These are phyloP conservation scores for Molanna angustata DNA, from an alignment of 2,888 invertebrate species.

Conservation along the genomic window DNA sequence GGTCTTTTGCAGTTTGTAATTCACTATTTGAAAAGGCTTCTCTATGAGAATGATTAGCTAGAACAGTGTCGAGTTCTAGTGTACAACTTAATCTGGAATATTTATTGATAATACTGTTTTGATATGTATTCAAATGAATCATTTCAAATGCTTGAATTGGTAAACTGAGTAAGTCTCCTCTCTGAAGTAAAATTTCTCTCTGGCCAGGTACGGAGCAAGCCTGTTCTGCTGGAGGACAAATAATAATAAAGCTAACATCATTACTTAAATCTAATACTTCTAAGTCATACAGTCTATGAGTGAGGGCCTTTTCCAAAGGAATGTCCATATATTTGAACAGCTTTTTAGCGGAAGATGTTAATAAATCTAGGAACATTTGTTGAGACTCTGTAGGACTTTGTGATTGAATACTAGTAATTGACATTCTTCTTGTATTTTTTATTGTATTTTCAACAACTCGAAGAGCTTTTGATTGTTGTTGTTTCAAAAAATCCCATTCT, in stretches of 20 bases:
- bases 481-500: constrained; percentile 91
- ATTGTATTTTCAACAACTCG: constrained; percentile 41
- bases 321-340: constrained; percentile 82
- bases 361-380: constrained; percentile 73
- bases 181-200: constrained; percentile 78
- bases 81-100: constrained; percentile 93
- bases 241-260: constrained; percentile 88
- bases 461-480: constrained; percentile 49
- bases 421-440: constrained; percentile 44
- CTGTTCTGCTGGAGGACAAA: constrained; percentile 89
- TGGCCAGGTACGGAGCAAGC: constrained; percentile 90
- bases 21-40: constrained; percentile 94
- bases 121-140: constrained; percentile 95
- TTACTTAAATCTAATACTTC: constrained; percentile 91
- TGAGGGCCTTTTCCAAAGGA: constrained; percentile 62
- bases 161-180: constrained; percentile 81
- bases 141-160: constrained; percentile 93
- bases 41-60: constrained; percentile 89
- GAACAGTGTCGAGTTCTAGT: constrained; percentile 85
- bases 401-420: constrained; percentile 41
- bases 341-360: constrained; percentile 70
- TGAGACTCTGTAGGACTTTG: constrained; percentile 70
- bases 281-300: constrained; percentile 84
- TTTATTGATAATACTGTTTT: constrained; percentile 82
- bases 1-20: constrained; percentile 80